Base-by-base conservation (phyloP, 2,797 vertebrate species). In the Agapornis canus region DNA sequence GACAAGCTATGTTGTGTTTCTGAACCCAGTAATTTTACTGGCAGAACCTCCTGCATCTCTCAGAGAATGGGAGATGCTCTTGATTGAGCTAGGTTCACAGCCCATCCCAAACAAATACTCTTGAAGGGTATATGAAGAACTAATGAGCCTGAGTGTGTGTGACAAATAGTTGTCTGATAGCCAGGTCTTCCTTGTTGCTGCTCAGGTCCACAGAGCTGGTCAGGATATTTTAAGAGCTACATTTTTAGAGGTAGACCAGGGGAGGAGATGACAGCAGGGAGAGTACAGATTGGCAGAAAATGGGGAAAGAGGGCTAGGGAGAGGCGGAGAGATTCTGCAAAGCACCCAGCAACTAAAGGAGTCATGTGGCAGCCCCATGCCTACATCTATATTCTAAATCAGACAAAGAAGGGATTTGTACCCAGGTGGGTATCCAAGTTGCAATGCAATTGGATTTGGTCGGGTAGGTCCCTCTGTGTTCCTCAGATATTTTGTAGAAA, bases 1-100 rank as follows among this genome's bases (percentile, higher is more conserved):
- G 92, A 95, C 95, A 95, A 60, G 95, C 54, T 92, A 60, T 66
- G 80, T 86, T 92, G 81, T 86, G 90, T 95, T 93, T 96, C 75
- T 94, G 94, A 95, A 83, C 84, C 89, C 83, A 76, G 77, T 26
- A 78, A 88, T 76, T 90, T 83, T 95, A 77, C 56, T 86, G 80
- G 88, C 90, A 90, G 64, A 78, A 82, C 83, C 88, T 90, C 77
- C 77, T 94, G 77, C 75, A 76, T 82, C 90, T 93, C 60, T 77
- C 68, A 84, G 78, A 59, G 75, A 96, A 95, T 84, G 64, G 51
- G 66, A 92, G 77, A 94, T 95, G 90, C 65, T 80, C 86, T 90
- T 56, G 57, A 39, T 90, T 90, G 82, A 86, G 57, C 47, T 31
- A 73, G 56, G 66, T 91, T 95, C 26, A 13, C 47, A 95, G 75